phyloP scores from a whole-genome alignment of 2,888 invertebrate species.

The Agrochola lota region DNA sequence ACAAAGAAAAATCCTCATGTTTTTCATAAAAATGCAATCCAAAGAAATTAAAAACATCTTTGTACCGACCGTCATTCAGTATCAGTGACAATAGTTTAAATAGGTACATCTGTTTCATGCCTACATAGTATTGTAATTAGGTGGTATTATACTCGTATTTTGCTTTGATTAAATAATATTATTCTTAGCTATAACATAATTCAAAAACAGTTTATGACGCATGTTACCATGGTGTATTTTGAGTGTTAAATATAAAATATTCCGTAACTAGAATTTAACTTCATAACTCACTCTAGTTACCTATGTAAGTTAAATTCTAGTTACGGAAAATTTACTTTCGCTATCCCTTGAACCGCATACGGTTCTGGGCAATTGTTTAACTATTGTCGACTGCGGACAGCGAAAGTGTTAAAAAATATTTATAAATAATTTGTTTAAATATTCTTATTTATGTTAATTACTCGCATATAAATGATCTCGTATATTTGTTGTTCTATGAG shows the following conservation, averaged over 20 bases:
- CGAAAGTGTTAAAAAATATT: neutral
- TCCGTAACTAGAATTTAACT: too few species aligned
- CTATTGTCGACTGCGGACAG: too few species aligned
- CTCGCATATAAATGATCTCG: conserved; percentile 20
- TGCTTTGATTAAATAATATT: conserved; percentile 15
- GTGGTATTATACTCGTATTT: conserved; percentile 20
- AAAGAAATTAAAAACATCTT: neutral
- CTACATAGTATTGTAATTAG: conserved; percentile 14
- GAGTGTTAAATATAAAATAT: too few species aligned
- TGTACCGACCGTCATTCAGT: neutral
- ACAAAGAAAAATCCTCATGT: neutral
- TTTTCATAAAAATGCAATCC: neutral
- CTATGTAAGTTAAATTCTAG: neutral
- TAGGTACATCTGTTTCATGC: conserved; percentile 27
- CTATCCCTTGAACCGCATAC: too few species aligned
- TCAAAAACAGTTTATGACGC: neutral
- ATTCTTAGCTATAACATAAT: conserved; percentile 15
- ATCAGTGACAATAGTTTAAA: conserved; percentile 9
- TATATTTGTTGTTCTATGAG: conserved; percentile 35
- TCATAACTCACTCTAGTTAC: too few species aligned
- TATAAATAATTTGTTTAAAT: neutral
- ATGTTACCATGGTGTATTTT: neutral
- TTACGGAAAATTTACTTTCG: too few species aligned
- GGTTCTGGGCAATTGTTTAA: too few species aligned
- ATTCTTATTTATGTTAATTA: conserved; percentile 32